Conservation (phyloP, 1,140 invertebrate species). For the Idris sp. region DNA sequence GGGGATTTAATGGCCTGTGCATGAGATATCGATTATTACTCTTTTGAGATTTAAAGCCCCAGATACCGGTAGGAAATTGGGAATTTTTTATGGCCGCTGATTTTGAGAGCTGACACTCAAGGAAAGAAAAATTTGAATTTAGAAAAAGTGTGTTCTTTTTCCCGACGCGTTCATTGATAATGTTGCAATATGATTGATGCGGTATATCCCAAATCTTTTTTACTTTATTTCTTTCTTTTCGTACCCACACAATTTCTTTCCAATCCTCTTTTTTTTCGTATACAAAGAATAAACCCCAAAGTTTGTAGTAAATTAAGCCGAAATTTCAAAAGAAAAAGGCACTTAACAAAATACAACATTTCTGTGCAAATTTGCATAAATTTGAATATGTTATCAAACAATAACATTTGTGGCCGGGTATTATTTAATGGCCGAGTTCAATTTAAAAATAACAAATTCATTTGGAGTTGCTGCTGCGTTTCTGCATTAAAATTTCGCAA, state of each 20-base stretch:
- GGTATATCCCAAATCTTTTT: no score
- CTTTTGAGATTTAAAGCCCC: constrained; percentile 32
- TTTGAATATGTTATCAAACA: constrained; percentile 37
- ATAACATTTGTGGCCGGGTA: constrained; percentile 22
- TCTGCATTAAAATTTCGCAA: constrained; percentile 31
- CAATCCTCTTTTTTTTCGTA: no score
- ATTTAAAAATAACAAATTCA: constrained; percentile 14
- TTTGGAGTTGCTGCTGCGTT: neutral
- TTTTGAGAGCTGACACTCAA: no score
- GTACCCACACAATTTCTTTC: no score
- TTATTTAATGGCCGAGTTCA: constrained; percentile 9
- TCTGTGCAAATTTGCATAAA: constrained; percentile 27
- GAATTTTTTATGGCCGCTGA: constrained; percentile 29
- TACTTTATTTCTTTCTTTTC: no score
- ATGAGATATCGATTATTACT: constrained; percentile 52
- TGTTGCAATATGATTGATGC: no score
- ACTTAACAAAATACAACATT: constrained; percentile 30
- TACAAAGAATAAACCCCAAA: no score
- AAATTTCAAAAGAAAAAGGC: constrained; percentile 14
- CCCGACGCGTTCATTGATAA: no score
- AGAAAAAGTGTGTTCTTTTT: no score
- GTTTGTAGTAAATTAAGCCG: constrained; percentile 13
- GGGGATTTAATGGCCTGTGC: constrained; percentile 55
- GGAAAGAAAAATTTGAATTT: no score
- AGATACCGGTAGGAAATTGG: constrained; percentile 38